Base-by-base conservation (phyloP, 2,113 vertebrate genomes). In the Malaclemys terrapin region DNA sequence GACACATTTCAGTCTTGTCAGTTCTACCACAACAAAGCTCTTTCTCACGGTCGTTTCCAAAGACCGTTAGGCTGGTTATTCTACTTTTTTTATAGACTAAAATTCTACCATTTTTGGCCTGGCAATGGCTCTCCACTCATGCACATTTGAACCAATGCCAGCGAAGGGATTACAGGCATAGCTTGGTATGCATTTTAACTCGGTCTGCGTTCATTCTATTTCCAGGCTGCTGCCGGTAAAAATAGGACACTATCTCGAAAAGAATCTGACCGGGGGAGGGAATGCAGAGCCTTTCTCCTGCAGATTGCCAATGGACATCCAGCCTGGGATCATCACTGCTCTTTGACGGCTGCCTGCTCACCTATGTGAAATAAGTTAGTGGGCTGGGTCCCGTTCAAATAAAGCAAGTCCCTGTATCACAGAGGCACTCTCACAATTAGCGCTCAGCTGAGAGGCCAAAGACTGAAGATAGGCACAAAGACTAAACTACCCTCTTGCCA, bases 11-110 rank as follows among this genome's bases (percentile, higher is more conserved):
- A n/a, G 9, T 11, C 65, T 35, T 38, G 22, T n/a, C 13, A 82
- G 16, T 45, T 80, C 54, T 29, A 38, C 75, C 42, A 22, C 24
- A 22, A 76, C 57, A 25, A n/a, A 75, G 29, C 9, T 24, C 80
- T 91, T 91, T 91, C 84, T 91, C 90, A 78, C 25, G 20, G 79
- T 59, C 4, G 22, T 87, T 85, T 91, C 84, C 84, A 84, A 81
- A 38, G 84, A 72, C 59, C 10, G 6, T 49, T 59, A 75, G 49
- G 84, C 59, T 38, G 42, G 29, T 22, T 2, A 38, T 81, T 81
- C 49, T 86, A 17, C 53, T 54, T 57, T 87, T 50, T 56, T 56
- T 45, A 69, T 53, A 88, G 76, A 80, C 82, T 52, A 53, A 79
- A 35, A 72, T 5, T 80, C 8, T 13, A 25, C 45, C 22, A 27